Base-by-base conservation (phyloP, 2,113 vertebrate genomes). In the Ranitomeya variabilis region DNA sequence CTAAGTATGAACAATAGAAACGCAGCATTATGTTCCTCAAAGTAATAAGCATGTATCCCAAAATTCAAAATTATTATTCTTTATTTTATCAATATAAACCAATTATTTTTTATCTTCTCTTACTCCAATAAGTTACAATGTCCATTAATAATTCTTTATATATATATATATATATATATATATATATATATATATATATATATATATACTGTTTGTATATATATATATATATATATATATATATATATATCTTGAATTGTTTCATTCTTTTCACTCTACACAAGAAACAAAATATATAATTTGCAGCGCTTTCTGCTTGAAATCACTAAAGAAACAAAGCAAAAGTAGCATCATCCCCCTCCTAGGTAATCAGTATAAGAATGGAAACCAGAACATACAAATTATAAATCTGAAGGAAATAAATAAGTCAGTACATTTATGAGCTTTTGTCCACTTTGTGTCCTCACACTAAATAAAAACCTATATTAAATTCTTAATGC, bases 401-500 rank as follows among this genome's bases (percentile, higher is more conserved):
- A 59, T 87, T 67, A 80, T 37, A 69, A 67, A 80, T 69, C 59
- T 80, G 62, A 80, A 79, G 10, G 64, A 71, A 71, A 80, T 55
- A 69, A 80, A 79, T 87, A 87, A 66, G 60, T 66, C 59, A 21
- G 62, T 52, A 67, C 60, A 80, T 87, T 87, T 80, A 87, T 81
- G 78, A 80, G 78, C 86, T 80, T 57, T 87, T 69, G 77, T 87
- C 86, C 78, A 87, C 76, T 87, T 80, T 80, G 85, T 87, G 85
- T 86, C 59, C 76, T 67, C 76, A 87, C 62, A 87, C 62, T 80
- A 87, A 87, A 87, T 87, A 71, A 80, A 80, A 86, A 79, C 51
- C 77, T 80, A 67, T 80, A 80, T 87, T 87, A 67, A 87, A 87
- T 87, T 87, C 86, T 59, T 87, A 87, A 87, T 71, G 64, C 78